phyloP scores from a whole-genome alignment of 2,797 vertebrate genomes.

The Sandelia bainsii region DNA sequence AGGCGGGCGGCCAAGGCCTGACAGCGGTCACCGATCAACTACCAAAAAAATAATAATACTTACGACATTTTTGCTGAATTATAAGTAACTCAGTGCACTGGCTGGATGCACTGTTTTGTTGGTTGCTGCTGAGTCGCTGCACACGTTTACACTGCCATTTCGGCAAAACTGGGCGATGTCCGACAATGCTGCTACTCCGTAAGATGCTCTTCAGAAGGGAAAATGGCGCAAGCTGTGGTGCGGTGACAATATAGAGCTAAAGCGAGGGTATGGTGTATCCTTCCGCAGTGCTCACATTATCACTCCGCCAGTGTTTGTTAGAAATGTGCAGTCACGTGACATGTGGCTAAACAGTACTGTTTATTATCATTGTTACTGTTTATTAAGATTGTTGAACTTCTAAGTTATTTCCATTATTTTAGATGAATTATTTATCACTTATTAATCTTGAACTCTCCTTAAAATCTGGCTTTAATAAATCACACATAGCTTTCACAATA shows the following conservation, averaged over 20 bases:
- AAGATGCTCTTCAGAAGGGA: neutral
- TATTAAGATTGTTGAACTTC: too few species aligned
- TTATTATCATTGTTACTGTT: too few species aligned
- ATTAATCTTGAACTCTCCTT: neutral
- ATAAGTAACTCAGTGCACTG: conserved; percentile 84
- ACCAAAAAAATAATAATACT: conserved; percentile 63
- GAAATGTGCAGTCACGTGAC: too few species aligned
- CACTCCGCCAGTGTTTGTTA: conserved; percentile 62
- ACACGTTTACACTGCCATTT: conserved; percentile 85
- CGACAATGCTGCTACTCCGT: neutral
- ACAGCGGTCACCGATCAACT: neutral
- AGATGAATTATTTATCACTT: too few species aligned
- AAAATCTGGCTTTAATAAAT: neutral
- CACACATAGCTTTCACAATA: neutral
- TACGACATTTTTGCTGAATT: conserved; percentile 84
- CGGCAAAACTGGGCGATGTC: conserved; percentile 57
- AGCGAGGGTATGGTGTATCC: conserved; percentile 43
- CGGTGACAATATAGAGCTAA: conserved; percentile 28
- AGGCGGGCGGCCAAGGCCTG: neutral
- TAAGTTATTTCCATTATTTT: too few species aligned
- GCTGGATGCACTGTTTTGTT: conserved; percentile 84
- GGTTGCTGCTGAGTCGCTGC: conserved; percentile 81
- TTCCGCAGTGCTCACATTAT: conserved; percentile 66
- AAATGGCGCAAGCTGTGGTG: conserved; percentile 43
- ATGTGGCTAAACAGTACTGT: too few species aligned